phyloP scores from a whole-genome alignment of 2,797 vertebrate species.

The Lepus townsendii region DNA sequence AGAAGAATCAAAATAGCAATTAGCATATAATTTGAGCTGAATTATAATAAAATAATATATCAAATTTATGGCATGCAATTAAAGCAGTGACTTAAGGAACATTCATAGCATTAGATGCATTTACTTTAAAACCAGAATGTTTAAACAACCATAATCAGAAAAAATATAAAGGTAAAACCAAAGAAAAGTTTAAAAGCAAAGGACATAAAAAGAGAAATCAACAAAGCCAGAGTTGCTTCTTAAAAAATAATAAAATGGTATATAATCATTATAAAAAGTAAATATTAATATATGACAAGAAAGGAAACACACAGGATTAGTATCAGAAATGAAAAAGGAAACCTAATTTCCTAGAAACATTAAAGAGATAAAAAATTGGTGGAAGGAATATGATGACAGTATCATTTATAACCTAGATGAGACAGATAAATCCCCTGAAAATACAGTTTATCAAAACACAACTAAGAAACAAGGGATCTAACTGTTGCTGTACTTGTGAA shows the following conservation, averaged over 20 bases:
- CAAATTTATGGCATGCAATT: neutral
- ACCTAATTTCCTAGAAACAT: neutral
- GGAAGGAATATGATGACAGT: neutral
- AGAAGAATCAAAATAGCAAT: no score
- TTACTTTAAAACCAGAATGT: neutral
- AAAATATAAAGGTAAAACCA: neutral
- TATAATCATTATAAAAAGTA: neutral
- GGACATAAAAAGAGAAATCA: neutral
- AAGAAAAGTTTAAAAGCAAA: neutral
- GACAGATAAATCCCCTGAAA: neutral
- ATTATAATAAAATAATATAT: neutral
- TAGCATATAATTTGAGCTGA: neutral
- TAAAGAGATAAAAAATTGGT: neutral
- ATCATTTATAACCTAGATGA: neutral
- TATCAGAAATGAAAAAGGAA: neutral
- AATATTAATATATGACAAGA: neutral
- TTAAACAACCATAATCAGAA: neutral
- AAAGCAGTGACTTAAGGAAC: neutral
- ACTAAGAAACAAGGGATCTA: neutral
- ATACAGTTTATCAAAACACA: neutral
- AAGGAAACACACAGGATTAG: neutral
- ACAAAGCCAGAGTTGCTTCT: neutral
- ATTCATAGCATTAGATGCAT: conserved; percentile 8
- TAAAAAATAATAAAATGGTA: conserved; percentile 19
- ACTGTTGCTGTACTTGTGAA: neutral